Base-by-base conservation (phyloP, 2,113 vertebrate genomes). In the Sorex araneus region DNA sequence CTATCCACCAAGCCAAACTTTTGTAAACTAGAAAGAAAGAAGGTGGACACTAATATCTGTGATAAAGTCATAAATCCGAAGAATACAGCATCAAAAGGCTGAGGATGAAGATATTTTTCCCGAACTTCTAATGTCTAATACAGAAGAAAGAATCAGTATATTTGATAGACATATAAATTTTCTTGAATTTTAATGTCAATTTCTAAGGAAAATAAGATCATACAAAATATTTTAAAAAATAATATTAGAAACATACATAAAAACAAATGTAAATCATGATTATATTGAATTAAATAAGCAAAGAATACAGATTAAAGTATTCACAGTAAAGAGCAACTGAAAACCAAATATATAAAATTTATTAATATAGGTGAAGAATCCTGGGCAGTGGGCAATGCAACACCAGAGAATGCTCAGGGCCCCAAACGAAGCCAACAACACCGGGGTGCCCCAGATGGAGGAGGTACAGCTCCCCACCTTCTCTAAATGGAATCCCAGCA, bases 141-240 rank as follows among this genome's bases (percentile, higher is more conserved):
- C 10, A 34, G 3, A 6, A 91, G 16, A 80, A 79, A 27, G 2
- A 27, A 84, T 43, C 60, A 75, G 43, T 32, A 64, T 23, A 64
- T 79, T 47, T 84, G 21, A 43, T 88, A 54, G 16, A 70, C 18
- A 40, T 43, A 2, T 67, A 90, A 11, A 77, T 67, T 87, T 47
- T 90, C 30, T 67, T 71, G 23, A 57, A 76, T 77, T 12, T 27
- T 34, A 77, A 36, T 57, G 16, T 54, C 1, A 64, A 64, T 64
- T 54, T 54, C 63, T 64, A 27, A 6, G 21, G 8, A 34, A 10
- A 82, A 11, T 82, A 73, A 90, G 78, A 78, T n/a, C 81, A 21
- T 36, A 23, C 32, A 23, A 27, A 80, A 74, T 91, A 70, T 50
- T 78, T 75, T 76, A 18, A 2, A 6, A 94, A 93, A 71, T 91